phyloP scores from a whole-genome alignment of 2,113 vertebrate genomes.

The Neogobius melanostomus region DNA sequence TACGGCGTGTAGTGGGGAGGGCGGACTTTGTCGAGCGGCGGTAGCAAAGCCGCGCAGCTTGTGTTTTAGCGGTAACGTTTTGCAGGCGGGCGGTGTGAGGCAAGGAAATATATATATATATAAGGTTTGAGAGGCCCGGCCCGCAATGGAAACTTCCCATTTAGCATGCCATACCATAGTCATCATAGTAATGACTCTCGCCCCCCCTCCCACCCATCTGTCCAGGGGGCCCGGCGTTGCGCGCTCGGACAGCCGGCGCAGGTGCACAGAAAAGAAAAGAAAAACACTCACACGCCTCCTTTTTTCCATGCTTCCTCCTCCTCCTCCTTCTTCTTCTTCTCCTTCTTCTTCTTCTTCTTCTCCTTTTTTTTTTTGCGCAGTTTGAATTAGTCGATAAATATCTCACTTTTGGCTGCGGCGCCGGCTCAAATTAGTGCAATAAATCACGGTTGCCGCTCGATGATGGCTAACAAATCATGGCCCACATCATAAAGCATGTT shows the following conservation, averaged over 20 bases:
- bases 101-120: constrained; percentile 33
- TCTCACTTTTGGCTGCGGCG: neutral
- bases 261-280: neutral
- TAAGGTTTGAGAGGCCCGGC: constrained; percentile 20
- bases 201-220: constrained; percentile 70
- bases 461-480: constrained; percentile 13
- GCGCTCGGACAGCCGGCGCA: constrained; percentile 24
- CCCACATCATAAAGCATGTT: constrained; percentile 13
- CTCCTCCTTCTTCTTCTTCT: neutral
- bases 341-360: neutral
- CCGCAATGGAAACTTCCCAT: constrained; percentile 45
- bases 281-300: neutral
- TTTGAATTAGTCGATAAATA: neutral
- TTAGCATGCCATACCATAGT: constrained; percentile 43
- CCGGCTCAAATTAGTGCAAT: constrained; percentile 3
- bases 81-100: too few species aligned
- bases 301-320: neutral
- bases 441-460: neutral
- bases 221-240: constrained; percentile 29
- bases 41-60: constrained; percentile 12
- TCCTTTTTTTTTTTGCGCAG: neutral
- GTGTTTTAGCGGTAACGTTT: constrained; percentile 61
- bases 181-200: constrained; percentile 61
- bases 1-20: neutral
- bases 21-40: constrained; percentile 35